These are phyloP conservation scores for Aplidium turbinatum DNA, from an alignment of 23 tunicate species.

Conservation along the genomic window DNA sequence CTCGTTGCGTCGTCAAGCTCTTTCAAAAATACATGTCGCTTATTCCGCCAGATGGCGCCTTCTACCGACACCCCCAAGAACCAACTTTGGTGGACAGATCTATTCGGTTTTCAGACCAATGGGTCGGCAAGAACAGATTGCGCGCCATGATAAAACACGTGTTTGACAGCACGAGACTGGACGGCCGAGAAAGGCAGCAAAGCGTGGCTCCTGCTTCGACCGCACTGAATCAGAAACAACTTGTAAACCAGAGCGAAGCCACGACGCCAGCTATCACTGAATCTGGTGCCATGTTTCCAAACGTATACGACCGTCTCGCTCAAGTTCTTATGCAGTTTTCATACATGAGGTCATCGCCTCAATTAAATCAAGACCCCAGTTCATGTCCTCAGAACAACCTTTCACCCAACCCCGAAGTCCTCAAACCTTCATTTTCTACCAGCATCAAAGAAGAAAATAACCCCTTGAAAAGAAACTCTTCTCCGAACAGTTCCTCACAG, in stretches of 20 bases:
- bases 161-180: conserved; percentile 58
- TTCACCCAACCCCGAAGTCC: conserved; percentile 15
- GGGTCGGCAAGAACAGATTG: conserved; percentile 88
- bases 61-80: conserved; percentile 84
- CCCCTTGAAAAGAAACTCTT: conserved; percentile 20
- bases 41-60: conserved; percentile 72
- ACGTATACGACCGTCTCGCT: conserved; percentile 51
- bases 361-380: not conserved
- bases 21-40: conserved; percentile 71
- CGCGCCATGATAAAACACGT: conserved; percentile 89
- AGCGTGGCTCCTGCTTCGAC: not conserved
- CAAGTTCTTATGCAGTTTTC: conserved; percentile 56
- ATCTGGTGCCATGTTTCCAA: not conserved
- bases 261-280: not conserved
- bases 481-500: conserved; percentile 25
- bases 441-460: not conserved
- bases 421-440: not conserved
- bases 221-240: not conserved
- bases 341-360: conserved; percentile 12
- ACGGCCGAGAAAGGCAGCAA: conserved; percentile 25
- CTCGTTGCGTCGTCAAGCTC: conserved; percentile 50
- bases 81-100: conserved; percentile 90
- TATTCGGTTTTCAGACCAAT: conserved; percentile 82
- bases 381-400: conserved; percentile 4
- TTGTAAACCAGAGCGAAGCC: not conserved